These are phyloP conservation scores for Porphyrio hochstetteri DNA, from an alignment of 2,113 vertebrate genomes.

Conservation along the genomic window DNA sequence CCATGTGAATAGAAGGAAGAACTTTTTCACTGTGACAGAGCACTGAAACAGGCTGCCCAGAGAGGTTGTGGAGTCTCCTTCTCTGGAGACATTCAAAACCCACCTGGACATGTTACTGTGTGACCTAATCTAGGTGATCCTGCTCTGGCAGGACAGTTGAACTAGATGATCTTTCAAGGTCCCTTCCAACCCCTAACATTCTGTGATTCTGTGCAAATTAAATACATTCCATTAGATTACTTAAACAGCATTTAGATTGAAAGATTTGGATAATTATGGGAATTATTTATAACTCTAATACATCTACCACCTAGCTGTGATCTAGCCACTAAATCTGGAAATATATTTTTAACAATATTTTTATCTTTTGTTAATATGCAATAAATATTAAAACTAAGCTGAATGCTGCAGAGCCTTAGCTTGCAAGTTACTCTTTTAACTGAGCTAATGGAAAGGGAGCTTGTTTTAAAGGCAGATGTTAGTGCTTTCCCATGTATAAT, in stretches of 20 bases:
- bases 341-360: neutral
- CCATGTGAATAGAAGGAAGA: too few relatives aligned
- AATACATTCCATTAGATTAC: neutral
- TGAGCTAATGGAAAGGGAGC: slow-evolving; percentile 47
- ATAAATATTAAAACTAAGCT: neutral
- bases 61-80: too few relatives aligned
- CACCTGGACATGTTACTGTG: too few relatives aligned
- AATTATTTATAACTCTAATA: neutral
- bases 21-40: too few relatives aligned
- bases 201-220: neutral
- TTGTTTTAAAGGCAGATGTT: slow-evolving; percentile 47
- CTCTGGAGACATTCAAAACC: too few relatives aligned
- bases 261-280: neutral
- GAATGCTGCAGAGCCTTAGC: neutral
- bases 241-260: neutral
- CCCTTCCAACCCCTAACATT: too few relatives aligned
- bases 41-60: too few relatives aligned
- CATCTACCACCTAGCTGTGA: neutral
- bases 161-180: too few relatives aligned
- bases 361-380: neutral
- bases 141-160: too few relatives aligned
- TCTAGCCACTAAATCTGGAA: neutral
- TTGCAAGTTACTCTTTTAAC: neutral
- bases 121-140: too few relatives aligned
- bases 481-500: neutral